Evolutionary conservation across 2,888 invertebrate species (phyloP), one percentile per base, ranked within the genome.

Genomic region (Platycheirus albimanus): DNA sequence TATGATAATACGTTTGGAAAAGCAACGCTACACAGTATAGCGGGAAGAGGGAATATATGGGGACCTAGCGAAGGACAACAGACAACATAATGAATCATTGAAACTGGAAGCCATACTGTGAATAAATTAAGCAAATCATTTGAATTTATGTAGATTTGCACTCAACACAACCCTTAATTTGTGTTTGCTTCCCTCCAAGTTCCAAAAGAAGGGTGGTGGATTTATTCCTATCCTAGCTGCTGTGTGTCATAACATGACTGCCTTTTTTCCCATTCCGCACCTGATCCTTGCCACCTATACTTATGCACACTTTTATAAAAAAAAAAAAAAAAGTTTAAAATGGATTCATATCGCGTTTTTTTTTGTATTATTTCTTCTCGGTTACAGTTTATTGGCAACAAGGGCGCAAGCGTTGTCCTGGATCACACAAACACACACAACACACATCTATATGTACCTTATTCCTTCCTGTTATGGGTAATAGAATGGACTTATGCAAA

Each of bases 401-500:
- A 84, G 76, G 64, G 84, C 80, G 79, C 80, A 80, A 84, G 79
- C 79, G 80, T 84, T 80, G 67, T 76, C 63, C 75, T 61, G 52
- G 24, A 84, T 66, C 61, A 36, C 17, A 74, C 43, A 74, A 54
- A 58, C 5, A 76, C 49, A 64, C 58, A 61, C 51, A 66, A 28
- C 56, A 11, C 43, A 8, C 10, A 20, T n/a, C n/a, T n/a, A n/a
- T n/a, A n/a, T n/a, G n/a, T n/a, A n/a, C n/a, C n/a, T n/a, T 52
- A 63, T 43, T 28, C 19, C n/a, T 45, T 63, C 56, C 58, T 13
- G 74, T 75, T 61, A 61, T 79, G 79, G 74, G 64, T 64, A 74
- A 74, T 79, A 75, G 79, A 84, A 79, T 74, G 79, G 74, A 85
- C 78, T 80, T 86, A 86, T 86, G 86, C 86, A 86, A 86, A 86